Evolutionary conservation across 2,888 invertebrate species (phyloP).

Genomic region (Tenodera sinensis): DNA sequence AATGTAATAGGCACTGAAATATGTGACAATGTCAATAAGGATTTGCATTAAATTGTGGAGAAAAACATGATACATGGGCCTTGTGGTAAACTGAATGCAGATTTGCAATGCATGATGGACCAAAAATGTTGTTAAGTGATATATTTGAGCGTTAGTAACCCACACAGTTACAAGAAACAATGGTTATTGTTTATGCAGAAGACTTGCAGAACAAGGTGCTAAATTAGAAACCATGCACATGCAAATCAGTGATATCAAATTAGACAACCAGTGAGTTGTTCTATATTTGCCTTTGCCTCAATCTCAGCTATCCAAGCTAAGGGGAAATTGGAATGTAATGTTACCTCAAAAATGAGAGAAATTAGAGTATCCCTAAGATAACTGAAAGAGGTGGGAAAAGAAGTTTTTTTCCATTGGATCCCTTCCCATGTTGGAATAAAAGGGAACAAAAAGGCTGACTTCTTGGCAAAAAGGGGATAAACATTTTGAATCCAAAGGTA

Average conservation of each 20-base stretch:
- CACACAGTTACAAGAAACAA: slow-evolving; percentile 12
- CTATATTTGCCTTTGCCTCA: no score
- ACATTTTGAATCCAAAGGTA: no score
- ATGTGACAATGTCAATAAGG: slow-evolving; percentile 32
- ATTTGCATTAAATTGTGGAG: slow-evolving; percentile 32
- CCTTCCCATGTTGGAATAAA: no score
- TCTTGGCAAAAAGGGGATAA: no score
- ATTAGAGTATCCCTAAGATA: no score
- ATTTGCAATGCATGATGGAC: slow-evolving; percentile 19
- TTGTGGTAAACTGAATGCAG: slow-evolving; percentile 33
- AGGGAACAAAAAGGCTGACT: no score
- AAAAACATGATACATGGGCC: slow-evolving; percentile 36
- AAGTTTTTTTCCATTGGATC: no score
- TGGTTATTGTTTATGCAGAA: no score
- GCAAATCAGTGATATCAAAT: not conserved
- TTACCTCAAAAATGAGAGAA: no score
- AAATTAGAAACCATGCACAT: slow-evolving; percentile 1
- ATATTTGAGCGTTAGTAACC: not conserved
- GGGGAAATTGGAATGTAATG: no score
- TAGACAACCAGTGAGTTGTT: slow-evolving; percentile 41
- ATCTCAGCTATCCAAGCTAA: no score
- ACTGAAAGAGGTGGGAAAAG: no score
- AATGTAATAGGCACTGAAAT: slow-evolving; percentile 36
- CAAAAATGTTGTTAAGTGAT: slow-evolving; percentile 17
- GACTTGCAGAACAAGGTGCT: not conserved